Base-by-base conservation (phyloP, 2,888 invertebrate species). In the Cerceris ruficornis region DNA sequence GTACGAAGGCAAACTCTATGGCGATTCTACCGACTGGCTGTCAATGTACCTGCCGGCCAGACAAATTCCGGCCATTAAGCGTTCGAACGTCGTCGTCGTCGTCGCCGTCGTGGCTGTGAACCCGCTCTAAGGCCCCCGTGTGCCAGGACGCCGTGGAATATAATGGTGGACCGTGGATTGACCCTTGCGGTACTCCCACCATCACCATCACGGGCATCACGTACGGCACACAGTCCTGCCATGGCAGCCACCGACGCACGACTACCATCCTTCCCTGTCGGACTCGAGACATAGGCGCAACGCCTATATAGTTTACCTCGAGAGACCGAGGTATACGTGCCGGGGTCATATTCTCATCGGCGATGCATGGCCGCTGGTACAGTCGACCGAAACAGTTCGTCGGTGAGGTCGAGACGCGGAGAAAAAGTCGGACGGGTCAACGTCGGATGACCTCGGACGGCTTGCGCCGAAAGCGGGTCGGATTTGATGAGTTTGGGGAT, bases 151-250 rank as follows among this genome's bases (percentile, higher is more conserved):
- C 76, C 78, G 77, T 80, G 83, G 84, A 89, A 88, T 89, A 89
- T 89, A 90, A 91, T 89, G 90, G 86, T 87, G 90, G 89, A 87
- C 87, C 88, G 88, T 87, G 90, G 90, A 90, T 91, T 91, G 91
- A 91, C 91, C 91, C 91, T 91, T 91, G 91, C 91, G 91, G 90
- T 91, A 91, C 91, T 91, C 90, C 91, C 91, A 91, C 90, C 89
- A 90, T 72, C 74, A 72, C 75, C 75, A 69, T 62, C 65, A 64
- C 69, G 75, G 68, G 72, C 69, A 80, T 84, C 84, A 84, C 84
- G 85, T 82, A 84, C 75, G 85, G 77, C 74, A 69, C 76, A 65
- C 71, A 73, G 67, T 59, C 71, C 28, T 28, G 49, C 50, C 50
- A 52, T 61, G 64, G 57, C 50, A 55, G 54, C 69, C 76, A 76